A percentile compares a stretch with the other conserved stretches of the same genome.
These are phyloP conservation scores for Adoxophyes honmai DNA, from an alignment of 1,140 invertebrate species.

Conservation along the genomic window DNA sequence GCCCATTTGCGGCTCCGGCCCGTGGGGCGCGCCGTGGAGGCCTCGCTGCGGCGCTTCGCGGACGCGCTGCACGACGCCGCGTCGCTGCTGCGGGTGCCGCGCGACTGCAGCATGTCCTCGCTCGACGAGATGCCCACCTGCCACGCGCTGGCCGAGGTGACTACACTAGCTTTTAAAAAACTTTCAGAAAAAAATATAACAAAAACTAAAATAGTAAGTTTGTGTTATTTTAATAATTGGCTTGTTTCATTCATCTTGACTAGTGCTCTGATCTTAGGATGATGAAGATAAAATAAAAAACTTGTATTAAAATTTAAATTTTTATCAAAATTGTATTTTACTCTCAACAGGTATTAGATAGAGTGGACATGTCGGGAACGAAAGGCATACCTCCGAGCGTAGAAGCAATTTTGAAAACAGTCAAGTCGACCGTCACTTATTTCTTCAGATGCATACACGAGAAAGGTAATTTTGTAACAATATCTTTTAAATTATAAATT, in stretches of 20 bases:
- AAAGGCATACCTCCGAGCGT: slow-evolving; percentile 57
- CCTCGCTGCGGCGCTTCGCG: slow-evolving; percentile 46
- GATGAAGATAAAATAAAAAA: too few species aligned
- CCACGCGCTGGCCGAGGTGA: slow-evolving; percentile 58
- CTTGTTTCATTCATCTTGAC: too few species aligned
- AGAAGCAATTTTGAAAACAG: slow-evolving; percentile 79
- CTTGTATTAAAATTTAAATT: too few species aligned
- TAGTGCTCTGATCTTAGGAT: too few species aligned
- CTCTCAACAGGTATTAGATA: slow-evolving; percentile 49
- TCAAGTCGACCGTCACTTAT: slow-evolving; percentile 84
- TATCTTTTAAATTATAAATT: too few species aligned
- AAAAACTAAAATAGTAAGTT: too few species aligned
- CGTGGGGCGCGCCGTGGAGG: slow-evolving; percentile 54
- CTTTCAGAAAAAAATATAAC: too few species aligned
- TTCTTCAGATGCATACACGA: slow-evolving; percentile 86
- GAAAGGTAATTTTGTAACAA: slow-evolving; percentile 76
- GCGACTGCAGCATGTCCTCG: slow-evolving; percentile 26
- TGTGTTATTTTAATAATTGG: too few species aligned
- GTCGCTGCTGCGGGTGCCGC: slow-evolving; percentile 33
- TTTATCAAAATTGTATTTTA: too few species aligned
- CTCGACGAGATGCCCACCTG: slow-evolving; percentile 57
- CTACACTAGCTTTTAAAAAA: background rate
- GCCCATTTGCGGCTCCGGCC: slow-evolving; percentile 46
- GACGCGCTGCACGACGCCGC: slow-evolving; percentile 48
- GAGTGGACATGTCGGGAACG: slow-evolving; percentile 56